Evolutionary conservation across 2,113 vertebrate genomes (phyloP).

Genomic region (Dipodomys ordii): DNA sequence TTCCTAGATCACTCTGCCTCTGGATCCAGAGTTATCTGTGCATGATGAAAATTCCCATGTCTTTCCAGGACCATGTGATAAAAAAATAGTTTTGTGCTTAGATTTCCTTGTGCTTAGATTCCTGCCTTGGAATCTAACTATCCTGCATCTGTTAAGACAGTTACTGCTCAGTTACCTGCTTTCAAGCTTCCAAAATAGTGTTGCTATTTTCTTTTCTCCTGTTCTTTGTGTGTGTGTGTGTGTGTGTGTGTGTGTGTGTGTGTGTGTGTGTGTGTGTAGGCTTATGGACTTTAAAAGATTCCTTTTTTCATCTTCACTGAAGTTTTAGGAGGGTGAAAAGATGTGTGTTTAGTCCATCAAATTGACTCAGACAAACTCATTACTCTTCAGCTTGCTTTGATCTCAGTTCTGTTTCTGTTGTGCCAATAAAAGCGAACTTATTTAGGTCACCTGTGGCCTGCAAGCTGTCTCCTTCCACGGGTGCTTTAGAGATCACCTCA

Average conservation of each 20-base stretch:
- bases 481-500: neutral
- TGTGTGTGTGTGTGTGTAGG: no score
- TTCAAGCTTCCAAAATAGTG: constrained; percentile 30
- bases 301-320: neutral
- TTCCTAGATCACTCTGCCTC: neutral
- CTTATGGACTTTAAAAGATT: neutral
- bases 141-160: neutral
- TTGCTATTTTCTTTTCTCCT: constrained; percentile 24
- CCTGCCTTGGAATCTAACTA: neutral
- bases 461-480: neutral
- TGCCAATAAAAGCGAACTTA: neutral
- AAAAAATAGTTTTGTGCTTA: neutral
- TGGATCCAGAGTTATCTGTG: neutral
- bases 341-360: neutral
- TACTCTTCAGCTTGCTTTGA: constrained; percentile 20
- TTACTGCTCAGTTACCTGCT: neutral
- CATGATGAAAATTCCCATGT: neutral
- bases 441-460: neutral
- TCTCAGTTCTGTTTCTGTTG: constrained; percentile 45
- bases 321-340: neutral
- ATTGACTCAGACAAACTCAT: neutral
- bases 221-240: neutral
- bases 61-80: neutral
- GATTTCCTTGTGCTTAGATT: constrained; percentile 29
- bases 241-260: no score